A percentile compares a stretch with the other conserved stretches of the same genome.
Evolutionary conservation across 2,888 invertebrate species (phyloP).

Genomic region (Rotaria socialis): DNA sequence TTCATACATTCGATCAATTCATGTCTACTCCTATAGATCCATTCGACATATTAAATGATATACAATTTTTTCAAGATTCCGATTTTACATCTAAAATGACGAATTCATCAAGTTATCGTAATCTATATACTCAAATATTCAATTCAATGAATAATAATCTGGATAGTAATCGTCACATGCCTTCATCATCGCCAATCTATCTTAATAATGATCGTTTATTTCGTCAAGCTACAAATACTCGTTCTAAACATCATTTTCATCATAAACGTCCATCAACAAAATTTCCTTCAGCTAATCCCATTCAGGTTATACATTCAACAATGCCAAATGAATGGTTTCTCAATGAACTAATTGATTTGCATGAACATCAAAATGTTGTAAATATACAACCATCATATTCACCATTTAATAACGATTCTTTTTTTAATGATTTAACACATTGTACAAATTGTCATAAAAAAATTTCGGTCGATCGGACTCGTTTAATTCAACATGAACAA

Average conservation of each 20-base stretch:
- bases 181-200: not conserved
- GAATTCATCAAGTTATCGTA: not conserved
- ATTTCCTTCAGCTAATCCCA: not conserved
- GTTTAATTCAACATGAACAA: not conserved
- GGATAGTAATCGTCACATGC: not conserved
- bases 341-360: not conserved
- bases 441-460: constrained; percentile 22
- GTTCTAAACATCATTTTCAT: not conserved
- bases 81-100: not conserved
- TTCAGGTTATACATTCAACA: not conserved
- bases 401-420: not conserved
- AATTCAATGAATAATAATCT: not conserved
- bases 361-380: not conserved
- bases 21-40: not conserved
- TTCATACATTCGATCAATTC: constrained; percentile 2
- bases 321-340: not conserved
- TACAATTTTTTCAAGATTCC: not conserved
- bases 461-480: not conserved
- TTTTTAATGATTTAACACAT: constrained; percentile 14
- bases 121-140: not conserved
- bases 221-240: not conserved
- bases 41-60: not conserved
- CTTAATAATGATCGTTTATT: not conserved
- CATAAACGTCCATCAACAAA: not conserved
- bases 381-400: not conserved